phyloP scores from a whole-genome alignment of 2,888 invertebrate species.

The Thysanoteuthis rhombus region DNA sequence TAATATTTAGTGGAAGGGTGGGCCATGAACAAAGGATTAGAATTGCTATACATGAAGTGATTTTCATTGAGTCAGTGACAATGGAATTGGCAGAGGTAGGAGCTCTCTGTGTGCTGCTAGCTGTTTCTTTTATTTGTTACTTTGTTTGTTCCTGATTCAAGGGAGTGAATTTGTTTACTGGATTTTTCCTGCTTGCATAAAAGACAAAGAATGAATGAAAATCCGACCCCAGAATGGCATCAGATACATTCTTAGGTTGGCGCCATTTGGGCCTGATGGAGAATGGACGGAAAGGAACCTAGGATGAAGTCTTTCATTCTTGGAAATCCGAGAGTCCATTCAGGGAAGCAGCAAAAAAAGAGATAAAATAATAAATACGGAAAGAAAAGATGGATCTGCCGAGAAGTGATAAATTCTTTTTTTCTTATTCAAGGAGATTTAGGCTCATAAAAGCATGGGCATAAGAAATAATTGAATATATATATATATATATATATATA shows the following conservation, averaged over 20 bases:
- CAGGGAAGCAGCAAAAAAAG: not conserved
- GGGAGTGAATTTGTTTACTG: not conserved
- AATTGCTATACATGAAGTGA: too few species aligned
- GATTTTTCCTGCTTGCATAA: not conserved
- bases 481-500: too few species aligned
- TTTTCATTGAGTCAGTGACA: too few species aligned
- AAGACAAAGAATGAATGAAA: not conserved
- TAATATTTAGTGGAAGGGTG: too few species aligned
- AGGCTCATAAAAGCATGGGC: not conserved
- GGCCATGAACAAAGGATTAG: too few species aligned
- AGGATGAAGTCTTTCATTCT: not conserved
- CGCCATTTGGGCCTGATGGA: not conserved
- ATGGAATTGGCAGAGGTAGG: too few species aligned
- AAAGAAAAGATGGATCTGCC: not conserved
- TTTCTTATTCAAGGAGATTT: not conserved
- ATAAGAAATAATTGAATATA: not conserved
- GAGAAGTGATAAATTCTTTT: not conserved
- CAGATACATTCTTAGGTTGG: not conserved
- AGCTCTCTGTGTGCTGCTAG: too few species aligned
- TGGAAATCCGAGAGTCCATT: not conserved
- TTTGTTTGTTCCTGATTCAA: not conserved
- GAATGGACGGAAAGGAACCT: not conserved
- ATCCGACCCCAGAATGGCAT: not conserved
- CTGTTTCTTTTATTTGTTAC: not conserved
- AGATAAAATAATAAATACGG: too few species aligned